phyloP scores from a whole-genome alignment of 2,888 invertebrate species.

The Odiellus spinosus region DNA sequence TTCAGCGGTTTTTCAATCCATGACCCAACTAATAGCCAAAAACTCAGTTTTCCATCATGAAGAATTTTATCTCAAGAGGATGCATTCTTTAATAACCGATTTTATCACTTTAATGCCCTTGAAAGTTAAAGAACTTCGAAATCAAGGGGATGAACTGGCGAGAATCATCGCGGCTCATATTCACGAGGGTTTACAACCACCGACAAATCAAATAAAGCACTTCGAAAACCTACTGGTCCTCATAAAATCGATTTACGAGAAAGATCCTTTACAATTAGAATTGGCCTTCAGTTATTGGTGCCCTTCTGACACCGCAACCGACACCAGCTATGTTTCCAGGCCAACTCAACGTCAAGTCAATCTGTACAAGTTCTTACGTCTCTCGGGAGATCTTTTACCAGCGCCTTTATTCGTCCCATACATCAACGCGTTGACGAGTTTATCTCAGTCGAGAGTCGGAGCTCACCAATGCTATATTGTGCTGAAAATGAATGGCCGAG shows the following conservation, averaged over 20 bases:
- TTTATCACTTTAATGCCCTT: neutral
- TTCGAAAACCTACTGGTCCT: constrained; percentile 69
- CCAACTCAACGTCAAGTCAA: constrained; percentile 32
- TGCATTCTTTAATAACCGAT: neutral
- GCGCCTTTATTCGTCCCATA: constrained; percentile 71
- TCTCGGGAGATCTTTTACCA: constrained; percentile 70
- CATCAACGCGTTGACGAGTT: constrained; percentile 64
- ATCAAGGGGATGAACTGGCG: constrained; percentile 74
- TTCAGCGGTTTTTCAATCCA: constrained; percentile 58
- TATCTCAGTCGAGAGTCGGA: constrained; percentile 54
- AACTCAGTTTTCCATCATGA: constrained; percentile 50
- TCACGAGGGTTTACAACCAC: constrained; percentile 55
- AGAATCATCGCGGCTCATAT: constrained; percentile 41
- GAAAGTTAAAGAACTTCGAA: constrained; percentile 52
- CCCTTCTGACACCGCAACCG: constrained; percentile 34
- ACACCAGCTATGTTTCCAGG: constrained; percentile 25
- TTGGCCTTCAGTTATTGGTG: constrained; percentile 72
- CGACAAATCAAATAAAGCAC: constrained; percentile 49
- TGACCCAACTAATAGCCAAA: constrained; percentile 53
- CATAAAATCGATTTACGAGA: constrained; percentile 57
- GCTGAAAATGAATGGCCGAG: constrained; percentile 46
- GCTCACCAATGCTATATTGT: constrained; percentile 62
- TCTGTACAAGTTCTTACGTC: constrained; percentile 74
- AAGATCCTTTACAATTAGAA: constrained; percentile 50
- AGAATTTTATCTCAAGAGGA: constrained; percentile 23